Percentiles rank a stretch among this genome's conserved stretches.
Evolutionary conservation across 2,888 invertebrate species (phyloP).

Genomic region (Eulithis testata): DNA sequence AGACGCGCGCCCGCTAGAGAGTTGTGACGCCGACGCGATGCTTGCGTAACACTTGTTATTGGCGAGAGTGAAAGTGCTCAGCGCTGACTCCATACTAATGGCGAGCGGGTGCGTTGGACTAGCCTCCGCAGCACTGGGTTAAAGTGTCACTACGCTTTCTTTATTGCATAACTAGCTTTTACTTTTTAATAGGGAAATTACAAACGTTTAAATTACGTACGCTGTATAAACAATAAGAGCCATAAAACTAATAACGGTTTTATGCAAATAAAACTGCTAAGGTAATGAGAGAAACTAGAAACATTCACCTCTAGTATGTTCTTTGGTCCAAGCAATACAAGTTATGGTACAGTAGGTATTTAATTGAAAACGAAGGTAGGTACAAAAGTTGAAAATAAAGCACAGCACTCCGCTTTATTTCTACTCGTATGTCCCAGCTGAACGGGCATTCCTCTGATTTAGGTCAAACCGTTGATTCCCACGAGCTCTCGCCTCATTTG

Average conservation of each 20-base stretch:
- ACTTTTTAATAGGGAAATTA: conserved; percentile 59
- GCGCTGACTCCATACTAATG: conserved; percentile 81
- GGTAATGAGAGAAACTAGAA: conserved; percentile 5
- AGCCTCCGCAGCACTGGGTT: conserved; percentile 65
- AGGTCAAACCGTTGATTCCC: conserved; percentile 11
- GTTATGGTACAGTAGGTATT: too few relatives aligned
- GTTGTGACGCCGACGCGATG: conserved; percentile 52
- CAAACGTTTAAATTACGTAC: conserved; percentile 28
- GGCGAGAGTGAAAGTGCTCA: conserved; percentile 81
- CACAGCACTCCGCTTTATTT: not conserved
- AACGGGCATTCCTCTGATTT: conserved; percentile 13
- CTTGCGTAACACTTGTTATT: conserved; percentile 81
- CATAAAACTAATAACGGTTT: conserved; percentile 13
- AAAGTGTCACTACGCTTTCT: conserved; percentile 75
- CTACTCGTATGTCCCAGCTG: not conserved
- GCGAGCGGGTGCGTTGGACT: conserved; percentile 69
- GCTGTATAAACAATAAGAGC: conserved; percentile 21
- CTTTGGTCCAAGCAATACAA: not conserved
- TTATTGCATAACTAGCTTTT: conserved; percentile 69
- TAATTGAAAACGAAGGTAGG: too few relatives aligned
- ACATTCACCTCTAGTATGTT: not conserved
- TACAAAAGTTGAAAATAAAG: not conserved
- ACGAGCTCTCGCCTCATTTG: conserved; percentile 10
- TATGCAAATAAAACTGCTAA: conserved; percentile 4
- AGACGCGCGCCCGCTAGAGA: conserved; percentile 63